phyloP scores from a whole-genome alignment of 2,888 invertebrate species.

The Julus scanicus region DNA sequence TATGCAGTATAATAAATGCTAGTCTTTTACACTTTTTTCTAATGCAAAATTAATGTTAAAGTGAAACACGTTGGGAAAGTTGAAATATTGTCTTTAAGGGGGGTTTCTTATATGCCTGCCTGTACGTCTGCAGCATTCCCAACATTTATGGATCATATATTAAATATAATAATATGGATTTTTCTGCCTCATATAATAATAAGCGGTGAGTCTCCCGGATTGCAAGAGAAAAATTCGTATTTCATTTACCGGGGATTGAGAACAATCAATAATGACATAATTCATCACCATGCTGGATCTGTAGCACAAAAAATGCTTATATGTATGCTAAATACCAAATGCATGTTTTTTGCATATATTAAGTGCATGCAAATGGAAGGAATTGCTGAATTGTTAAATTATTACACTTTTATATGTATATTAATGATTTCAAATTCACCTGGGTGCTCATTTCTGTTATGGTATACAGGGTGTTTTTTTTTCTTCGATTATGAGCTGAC shows the following conservation, averaged over 20 bases:
- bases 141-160: slow-evolving; percentile 42
- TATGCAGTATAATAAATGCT: not conserved
- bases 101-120: slow-evolving; percentile 10
- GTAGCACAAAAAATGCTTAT: not conserved
- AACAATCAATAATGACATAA: slow-evolving; percentile 36
- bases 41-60: not conserved
- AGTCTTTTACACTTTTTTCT: not conserved
- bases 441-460: not conserved
- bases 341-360: not conserved
- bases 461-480: not conserved
- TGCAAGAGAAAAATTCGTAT: slow-evolving; percentile 10
- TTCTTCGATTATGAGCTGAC: too few species aligned
- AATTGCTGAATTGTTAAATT: not conserved
- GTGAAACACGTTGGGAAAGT: slow-evolving; percentile 23
- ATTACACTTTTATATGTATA: not conserved
- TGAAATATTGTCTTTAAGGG: slow-evolving; percentile 23
- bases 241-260: slow-evolving; percentile 34
- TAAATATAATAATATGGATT: slow-evolving; percentile 35
- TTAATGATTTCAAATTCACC: slow-evolving; percentile 9
- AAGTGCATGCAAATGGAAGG: not conserved
- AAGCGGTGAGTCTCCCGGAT: not conserved
- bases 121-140: not conserved
- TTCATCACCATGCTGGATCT: not conserved
- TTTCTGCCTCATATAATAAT: slow-evolving; percentile 34
- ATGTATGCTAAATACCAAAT: not conserved